Conservation (phyloP, 2,888 invertebrate species). For the Empis stercorea region DNA sequence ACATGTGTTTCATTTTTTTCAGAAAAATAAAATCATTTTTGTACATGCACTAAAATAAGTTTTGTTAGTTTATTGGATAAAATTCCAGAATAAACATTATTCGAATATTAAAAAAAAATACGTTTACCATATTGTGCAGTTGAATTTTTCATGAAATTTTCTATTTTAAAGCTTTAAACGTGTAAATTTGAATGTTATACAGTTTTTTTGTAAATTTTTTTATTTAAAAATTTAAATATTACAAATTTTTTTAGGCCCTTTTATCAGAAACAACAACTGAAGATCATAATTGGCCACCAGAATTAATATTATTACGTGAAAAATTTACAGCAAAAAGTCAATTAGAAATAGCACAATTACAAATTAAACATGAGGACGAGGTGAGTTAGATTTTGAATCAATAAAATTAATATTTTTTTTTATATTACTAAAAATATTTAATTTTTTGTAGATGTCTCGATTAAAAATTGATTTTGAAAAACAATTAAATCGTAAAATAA, state of each 20-base stretch:
- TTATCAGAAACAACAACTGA: slow-evolving; percentile 54
- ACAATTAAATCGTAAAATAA: slow-evolving; percentile 33
- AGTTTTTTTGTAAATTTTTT: slow-evolving; percentile 3
- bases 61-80: no score
- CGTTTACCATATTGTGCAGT: no score
- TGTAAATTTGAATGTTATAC: neutral
- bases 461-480: slow-evolving; percentile 34
- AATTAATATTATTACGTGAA: slow-evolving; percentile 57
- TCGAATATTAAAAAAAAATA: no score
- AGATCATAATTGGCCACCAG: slow-evolving; percentile 60
- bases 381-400: slow-evolving; percentile 25
- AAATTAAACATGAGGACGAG: slow-evolving; percentile 48
- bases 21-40: no score
- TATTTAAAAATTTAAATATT: no score
- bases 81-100: no score
- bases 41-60: no score
- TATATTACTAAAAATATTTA: neutral
- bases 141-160: neutral
- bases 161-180: no score
- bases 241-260: slow-evolving; percentile 45
- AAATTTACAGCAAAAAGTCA: slow-evolving; percentile 57
- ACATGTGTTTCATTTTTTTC: no score
- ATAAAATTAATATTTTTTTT: no score
- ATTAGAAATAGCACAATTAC: slow-evolving; percentile 43
- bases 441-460: slow-evolving; percentile 30